phyloP scores from a whole-genome alignment of 2,888 invertebrate species.

The Siphlonurus alternatus region DNA sequence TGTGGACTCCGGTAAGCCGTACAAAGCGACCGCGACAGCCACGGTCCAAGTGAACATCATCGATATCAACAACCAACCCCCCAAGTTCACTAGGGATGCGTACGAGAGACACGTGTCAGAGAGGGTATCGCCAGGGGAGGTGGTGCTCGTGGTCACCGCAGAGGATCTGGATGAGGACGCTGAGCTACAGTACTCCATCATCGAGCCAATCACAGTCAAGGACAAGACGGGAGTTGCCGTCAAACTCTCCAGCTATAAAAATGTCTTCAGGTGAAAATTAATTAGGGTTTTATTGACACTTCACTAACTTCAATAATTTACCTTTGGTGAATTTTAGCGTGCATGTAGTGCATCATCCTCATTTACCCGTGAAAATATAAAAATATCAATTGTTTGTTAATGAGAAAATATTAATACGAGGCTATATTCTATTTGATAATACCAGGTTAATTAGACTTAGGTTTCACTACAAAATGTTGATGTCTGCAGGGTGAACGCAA shows the following conservation, averaged over 20 bases:
- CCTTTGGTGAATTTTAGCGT: too few species aligned
- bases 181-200: constrained; percentile 47
- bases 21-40: constrained; percentile 56
- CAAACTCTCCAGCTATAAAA: constrained; percentile 8
- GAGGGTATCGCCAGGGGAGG: constrained; percentile 36
- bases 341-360: too few species aligned
- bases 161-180: constrained; percentile 53
- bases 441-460: too few species aligned
- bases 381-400: too few species aligned
- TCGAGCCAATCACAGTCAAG: constrained; percentile 48
- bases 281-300: not conserved
- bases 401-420: too few species aligned
- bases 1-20: not conserved
- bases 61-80: constrained; percentile 70
- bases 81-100: constrained; percentile 45
- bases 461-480: too few species aligned
- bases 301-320: too few species aligned
- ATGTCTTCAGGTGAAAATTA: constrained; percentile 7
- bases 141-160: constrained; percentile 46
- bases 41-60: constrained; percentile 52
- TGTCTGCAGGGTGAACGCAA: constrained; percentile 42
- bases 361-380: too few species aligned
- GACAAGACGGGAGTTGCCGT: constrained; percentile 52
- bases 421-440: too few species aligned
- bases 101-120: constrained; percentile 45